Conservation (phyloP, 2,888 invertebrate genomes). For the Cryptus viduatorius region DNA sequence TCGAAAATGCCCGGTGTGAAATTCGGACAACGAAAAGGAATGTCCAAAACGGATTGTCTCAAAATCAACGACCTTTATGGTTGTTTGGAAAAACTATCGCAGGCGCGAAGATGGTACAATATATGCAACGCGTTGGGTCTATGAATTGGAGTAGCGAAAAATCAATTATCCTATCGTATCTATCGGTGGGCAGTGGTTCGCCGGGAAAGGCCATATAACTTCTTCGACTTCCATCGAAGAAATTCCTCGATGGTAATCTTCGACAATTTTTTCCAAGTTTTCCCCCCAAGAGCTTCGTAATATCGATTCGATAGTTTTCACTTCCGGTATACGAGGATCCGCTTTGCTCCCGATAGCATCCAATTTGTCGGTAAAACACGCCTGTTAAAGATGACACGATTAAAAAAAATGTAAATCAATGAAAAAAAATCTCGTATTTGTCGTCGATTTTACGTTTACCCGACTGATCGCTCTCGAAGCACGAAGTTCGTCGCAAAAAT, state of each 20-base stretch:
- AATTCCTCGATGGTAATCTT: conserved; percentile 62
- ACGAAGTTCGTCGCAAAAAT: conserved; percentile 64
- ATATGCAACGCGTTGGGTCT: conserved; percentile 87
- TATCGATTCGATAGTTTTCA: conserved; percentile 45
- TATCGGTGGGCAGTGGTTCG: conserved; percentile 50
- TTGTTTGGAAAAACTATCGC: conserved; percentile 86
- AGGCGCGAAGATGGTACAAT: conserved; percentile 86
- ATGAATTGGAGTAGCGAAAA: conserved; percentile 71
- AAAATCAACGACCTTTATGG: conserved; percentile 90
- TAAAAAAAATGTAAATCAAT: not conserved
- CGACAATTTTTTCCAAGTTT: conserved; percentile 62
- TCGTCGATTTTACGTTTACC: conserved; percentile 51
- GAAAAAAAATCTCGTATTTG: not conserved
- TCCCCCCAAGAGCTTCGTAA: conserved; percentile 66
- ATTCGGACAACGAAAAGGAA: conserved; percentile 88
- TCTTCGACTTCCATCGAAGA: conserved; percentile 53
- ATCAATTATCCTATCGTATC: conserved; percentile 16
- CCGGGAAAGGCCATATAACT: conserved; percentile 69
- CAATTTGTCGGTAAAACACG: conserved; percentile 62
- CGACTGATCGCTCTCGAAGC: conserved; percentile 42
- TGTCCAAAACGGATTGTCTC: conserved; percentile 89
- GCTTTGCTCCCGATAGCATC: conserved; percentile 53
- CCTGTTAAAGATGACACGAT: conserved; percentile 55
- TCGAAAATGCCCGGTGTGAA: conserved; percentile 86
- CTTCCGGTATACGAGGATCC: conserved; percentile 53